Conservation (phyloP, 2,888 invertebrate genomes). For the Ormyrus pomaceus region DNA sequence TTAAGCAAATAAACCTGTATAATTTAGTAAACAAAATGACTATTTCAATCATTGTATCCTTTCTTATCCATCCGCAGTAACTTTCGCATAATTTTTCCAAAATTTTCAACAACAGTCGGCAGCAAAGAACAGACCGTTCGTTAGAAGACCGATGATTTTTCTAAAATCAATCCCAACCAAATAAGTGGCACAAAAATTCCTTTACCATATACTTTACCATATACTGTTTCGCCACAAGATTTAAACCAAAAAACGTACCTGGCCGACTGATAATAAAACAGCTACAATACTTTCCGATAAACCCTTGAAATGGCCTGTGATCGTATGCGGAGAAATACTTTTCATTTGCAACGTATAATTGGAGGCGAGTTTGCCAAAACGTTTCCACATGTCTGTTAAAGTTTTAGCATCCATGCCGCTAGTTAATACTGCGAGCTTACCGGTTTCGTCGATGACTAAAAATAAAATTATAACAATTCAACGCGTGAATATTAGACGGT, state of each 20-base stretch:
- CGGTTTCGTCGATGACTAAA: slow-evolving; percentile 64
- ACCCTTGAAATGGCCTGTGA: slow-evolving; percentile 60
- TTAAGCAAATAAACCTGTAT: slow-evolving; percentile 50
- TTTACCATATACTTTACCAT: neutral
- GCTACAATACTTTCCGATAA: slow-evolving; percentile 59
- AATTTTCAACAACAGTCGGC: slow-evolving; percentile 65
- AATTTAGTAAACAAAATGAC: slow-evolving; percentile 61
- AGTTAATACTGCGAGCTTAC: slow-evolving; percentile 63
- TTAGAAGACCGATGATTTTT: slow-evolving; percentile 58
- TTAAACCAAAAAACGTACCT: slow-evolving; percentile 56
- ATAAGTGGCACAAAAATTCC: slow-evolving; percentile 5
- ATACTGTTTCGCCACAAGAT: neutral
- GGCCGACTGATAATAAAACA: slow-evolving; percentile 55
- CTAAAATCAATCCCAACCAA: slow-evolving; percentile 56
- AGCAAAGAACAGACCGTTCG: slow-evolving; percentile 63
- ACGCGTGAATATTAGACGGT: neutral
- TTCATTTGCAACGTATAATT: slow-evolving; percentile 58
- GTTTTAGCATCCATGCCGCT: slow-evolving; percentile 67
- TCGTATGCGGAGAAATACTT: slow-evolving; percentile 45
- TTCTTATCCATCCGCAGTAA: slow-evolving; percentile 62
- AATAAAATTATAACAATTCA: slow-evolving; percentile 3
- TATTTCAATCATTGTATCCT: slow-evolving; percentile 59
- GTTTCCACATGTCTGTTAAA: slow-evolving; percentile 67
- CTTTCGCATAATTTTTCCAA: slow-evolving; percentile 64
- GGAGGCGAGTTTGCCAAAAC: slow-evolving; percentile 66